Conservation (phyloP, 1,140 invertebrate species). For the Pygmarrhopalites habei region DNA sequence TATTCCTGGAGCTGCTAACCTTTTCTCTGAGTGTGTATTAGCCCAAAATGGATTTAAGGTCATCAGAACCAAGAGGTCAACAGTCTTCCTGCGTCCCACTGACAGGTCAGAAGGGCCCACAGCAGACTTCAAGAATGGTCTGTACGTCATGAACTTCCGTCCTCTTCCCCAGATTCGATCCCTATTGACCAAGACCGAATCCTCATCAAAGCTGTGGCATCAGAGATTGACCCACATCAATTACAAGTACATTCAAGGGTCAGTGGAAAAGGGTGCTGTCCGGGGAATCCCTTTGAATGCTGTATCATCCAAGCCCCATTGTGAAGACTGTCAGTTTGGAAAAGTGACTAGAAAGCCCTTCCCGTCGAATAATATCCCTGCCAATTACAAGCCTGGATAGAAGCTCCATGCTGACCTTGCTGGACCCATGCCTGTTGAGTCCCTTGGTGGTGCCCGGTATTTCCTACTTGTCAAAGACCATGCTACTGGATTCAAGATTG, state of each 20-base stretch:
- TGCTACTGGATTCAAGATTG: constrained; percentile 41
- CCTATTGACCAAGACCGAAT: no score
- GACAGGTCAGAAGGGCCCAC: neutral
- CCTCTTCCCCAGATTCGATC: neutral
- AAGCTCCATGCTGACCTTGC: constrained; percentile 42
- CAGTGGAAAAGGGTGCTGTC: constrained; percentile 14
- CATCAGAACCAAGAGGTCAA: neutral
- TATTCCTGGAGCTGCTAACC: neutral
- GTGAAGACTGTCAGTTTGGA: neutral
- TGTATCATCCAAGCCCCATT: neutral
- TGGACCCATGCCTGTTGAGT: constrained; percentile 45
- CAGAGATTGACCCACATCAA: constrained; percentile 19
- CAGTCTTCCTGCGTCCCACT: neutral
- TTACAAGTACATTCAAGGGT: constrained; percentile 10
- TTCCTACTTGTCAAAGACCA: constrained; percentile 46
- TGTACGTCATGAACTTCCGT: constrained; percentile 5
- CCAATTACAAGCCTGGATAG: neutral
- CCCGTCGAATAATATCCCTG: neutral
- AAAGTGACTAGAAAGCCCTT: neutral
- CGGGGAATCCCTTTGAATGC: neutral
- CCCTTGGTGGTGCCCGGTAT: constrained; percentile 42
- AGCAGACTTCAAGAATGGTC: neutral
- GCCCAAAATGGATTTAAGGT: constrained; percentile 1
- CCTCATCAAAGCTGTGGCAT: constrained; percentile 18
- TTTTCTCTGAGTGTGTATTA: neutral